Evolutionary conservation across 2,113 vertebrate species (phyloP), one percentile per base, ranked within the genome.

Genomic region (Paralichthys olivaceus): DNA sequence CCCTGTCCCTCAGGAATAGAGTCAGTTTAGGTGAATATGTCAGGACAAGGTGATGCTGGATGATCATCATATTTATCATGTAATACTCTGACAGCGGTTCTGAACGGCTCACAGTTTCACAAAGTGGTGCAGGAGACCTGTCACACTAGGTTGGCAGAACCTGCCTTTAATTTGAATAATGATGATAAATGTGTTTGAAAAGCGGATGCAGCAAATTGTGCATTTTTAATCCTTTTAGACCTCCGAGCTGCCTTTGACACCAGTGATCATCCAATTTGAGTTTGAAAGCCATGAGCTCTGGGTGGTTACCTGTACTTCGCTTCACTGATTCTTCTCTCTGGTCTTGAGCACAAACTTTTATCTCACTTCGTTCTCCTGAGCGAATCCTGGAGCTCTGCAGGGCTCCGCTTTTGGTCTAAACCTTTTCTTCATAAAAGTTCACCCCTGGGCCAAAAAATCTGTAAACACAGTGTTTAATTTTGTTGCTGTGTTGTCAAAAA

Each of bases 81-180:
- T 58, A 54, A 66, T 49, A 22, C 40, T 51, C 61, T 49, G 55
- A 60, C 59, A 73, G 45, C 32, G 17, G 15, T 22, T 37, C 23
- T 84, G 34, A 89, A 73, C 43, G 70, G 65, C 49, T 87, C 75
- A 84, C 84, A 77, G 53, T 61, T 87, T 68, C 68, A 76, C 76
- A 81, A 75, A 84, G 65, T 56, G 69, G 25, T 69, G 70, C 40
- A 22, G 70, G 49, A 78, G 70, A 75, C 71, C 74, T 76, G 65
- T 67, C 77, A 86, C 60, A 71, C 51, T 77, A 66, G 71, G 70
- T 71, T 57, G n/a, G 20, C 53, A 59, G 28, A 76, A 47, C 29
- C 69, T 75, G 59, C 76, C 79, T 88, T 87, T 86, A 81, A 79
- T 90, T 64, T 86, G 57, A 91, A 87, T 84, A 84, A 87, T 81